Evolutionary conservation across 2,888 invertebrate genomes (phyloP).

Genomic region (Acronicta aceris): DNA sequence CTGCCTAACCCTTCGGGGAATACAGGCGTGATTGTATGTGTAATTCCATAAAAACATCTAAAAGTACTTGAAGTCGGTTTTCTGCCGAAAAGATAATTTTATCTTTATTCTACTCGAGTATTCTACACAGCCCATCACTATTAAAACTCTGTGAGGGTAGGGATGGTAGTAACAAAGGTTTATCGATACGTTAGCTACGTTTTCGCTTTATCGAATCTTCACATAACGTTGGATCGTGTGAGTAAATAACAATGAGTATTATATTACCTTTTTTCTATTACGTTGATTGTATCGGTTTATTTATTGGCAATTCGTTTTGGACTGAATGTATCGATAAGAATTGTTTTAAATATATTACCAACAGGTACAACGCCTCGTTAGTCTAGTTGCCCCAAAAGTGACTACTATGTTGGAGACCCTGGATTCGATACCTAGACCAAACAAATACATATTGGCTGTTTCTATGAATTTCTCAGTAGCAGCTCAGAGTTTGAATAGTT

Average conservation of each 20-base stretch:
- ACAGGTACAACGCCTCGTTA: no score
- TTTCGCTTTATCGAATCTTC: conserved; percentile 63
- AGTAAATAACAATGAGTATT: conserved; percentile 61
- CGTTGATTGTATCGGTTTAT: conserved; percentile 54
- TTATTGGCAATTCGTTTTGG: conserved; percentile 44
- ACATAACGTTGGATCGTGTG: conserved; percentile 53
- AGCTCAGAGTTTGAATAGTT: no score
- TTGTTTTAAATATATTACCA: conserved; percentile 23
- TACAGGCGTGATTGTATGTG: no score
- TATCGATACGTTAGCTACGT: conserved; percentile 67
- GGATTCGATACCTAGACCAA: background rate
- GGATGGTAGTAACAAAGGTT: conserved; percentile 72
- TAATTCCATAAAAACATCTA: no score
- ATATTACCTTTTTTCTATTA: conserved; percentile 59
- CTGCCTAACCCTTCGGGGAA: no score
- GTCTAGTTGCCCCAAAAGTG: no score
- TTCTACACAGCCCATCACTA: conserved; percentile 49
- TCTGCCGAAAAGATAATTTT: background rate
- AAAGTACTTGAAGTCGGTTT: no score
- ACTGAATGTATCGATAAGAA: conserved; percentile 26
- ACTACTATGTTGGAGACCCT: no score
- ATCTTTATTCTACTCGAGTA: conserved; percentile 43
- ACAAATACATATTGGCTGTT: no score
- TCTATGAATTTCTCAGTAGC: no score
- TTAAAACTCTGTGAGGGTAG: conserved; percentile 57